Conservation (phyloP, 2,113 vertebrate genomes). For the Tyto alba region DNA sequence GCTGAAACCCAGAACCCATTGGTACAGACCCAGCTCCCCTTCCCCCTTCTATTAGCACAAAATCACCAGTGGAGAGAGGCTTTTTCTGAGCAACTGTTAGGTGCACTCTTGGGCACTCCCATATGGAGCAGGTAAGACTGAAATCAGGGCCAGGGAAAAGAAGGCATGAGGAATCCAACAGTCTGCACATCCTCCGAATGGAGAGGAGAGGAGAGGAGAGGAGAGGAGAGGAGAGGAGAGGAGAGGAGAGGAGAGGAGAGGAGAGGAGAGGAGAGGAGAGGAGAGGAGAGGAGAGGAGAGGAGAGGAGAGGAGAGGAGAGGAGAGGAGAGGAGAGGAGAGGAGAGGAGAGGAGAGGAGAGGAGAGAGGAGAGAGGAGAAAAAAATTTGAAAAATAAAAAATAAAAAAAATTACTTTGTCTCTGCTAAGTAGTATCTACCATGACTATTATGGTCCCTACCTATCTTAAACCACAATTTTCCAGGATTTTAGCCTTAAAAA, state of each 20-base stretch:
- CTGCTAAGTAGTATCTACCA: background rate
- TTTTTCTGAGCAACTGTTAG: background rate
- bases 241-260: background rate
- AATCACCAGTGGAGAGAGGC: background rate
- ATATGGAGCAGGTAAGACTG: background rate
- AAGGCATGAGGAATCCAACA: background rate
- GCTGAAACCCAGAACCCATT: background rate
- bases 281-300: accelerated
- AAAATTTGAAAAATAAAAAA: accelerated
- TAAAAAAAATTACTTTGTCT: background rate
- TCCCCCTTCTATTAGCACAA: background rate
- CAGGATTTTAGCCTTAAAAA: conserved; percentile 7
- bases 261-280: background rate
- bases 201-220: accelerated
- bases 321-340: too few relatives aligned
- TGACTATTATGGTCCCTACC: background rate
- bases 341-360: background rate
- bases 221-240: too few relatives aligned
- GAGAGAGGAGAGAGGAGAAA: too few relatives aligned
- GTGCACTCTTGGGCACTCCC: background rate
- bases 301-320: accelerated
- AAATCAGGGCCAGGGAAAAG: background rate
- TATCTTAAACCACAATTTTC: background rate
- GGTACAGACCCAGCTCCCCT: background rate
- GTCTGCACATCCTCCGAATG: background rate